Evolutionary conservation across 2,797 vertebrate species (phyloP).

Genomic region (Aselliscus stoliczkanus): DNA sequence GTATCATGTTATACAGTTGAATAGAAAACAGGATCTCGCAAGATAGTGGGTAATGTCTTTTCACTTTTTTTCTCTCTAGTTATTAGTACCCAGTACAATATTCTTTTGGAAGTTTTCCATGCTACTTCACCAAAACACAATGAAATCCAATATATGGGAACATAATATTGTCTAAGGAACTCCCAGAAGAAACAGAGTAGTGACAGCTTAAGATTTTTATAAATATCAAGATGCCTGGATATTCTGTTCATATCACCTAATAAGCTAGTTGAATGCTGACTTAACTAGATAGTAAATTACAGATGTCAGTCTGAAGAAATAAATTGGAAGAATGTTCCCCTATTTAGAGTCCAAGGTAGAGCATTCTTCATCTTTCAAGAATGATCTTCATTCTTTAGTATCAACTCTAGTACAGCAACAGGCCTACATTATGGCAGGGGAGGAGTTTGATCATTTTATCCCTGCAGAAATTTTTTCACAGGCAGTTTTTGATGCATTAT

Average conservation of each 20-base stretch:
- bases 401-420: neutral
- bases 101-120: neutral
- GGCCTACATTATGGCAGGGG: neutral
- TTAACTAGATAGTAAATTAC: neutral
- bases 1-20: neutral
- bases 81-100: neutral
- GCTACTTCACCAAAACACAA: neutral
- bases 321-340: neutral
- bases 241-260: neutral
- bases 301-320: neutral
- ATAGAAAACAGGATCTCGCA: neutral
- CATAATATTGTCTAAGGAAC: neutral
- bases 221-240: neutral
- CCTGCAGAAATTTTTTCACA: neutral
- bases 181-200: neutral
- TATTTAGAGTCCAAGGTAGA: neutral
- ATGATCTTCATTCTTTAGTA: neutral
- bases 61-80: neutral
- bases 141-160: neutral
- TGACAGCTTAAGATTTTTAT: neutral
- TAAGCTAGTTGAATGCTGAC: neutral
- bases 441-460: neutral
- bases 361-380: neutral
- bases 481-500: neutral
- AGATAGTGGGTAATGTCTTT: neutral